Percentiles rank a stretch among this genome's conserved stretches.
phyloP scores from a whole-genome alignment of 2,113 vertebrate species.

The Rhabdornis inornatus region DNA sequence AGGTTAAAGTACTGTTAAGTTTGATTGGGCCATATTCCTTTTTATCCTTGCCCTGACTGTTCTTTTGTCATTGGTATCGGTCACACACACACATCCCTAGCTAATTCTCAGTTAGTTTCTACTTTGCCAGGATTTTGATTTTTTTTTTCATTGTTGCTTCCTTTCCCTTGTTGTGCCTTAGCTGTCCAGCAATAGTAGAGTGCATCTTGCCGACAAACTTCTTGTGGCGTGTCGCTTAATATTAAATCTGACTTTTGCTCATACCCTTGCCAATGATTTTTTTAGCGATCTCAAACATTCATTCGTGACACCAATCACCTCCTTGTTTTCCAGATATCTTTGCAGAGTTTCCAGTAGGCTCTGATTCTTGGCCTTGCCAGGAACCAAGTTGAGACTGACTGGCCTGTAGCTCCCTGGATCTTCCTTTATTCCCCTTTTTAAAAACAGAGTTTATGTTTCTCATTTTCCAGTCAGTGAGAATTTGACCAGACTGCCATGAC shows the following conservation, averaged over 20 bases:
- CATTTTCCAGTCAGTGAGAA: not conserved
- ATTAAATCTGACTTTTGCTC: not conserved
- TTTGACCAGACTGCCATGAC: not conserved
- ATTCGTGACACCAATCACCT: not conserved
- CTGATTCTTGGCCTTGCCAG: not conserved
- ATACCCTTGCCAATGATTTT: not conserved
- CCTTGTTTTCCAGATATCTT: not conserved
- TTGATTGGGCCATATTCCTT: not conserved
- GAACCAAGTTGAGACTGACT: not conserved
- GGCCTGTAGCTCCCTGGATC: not conserved
- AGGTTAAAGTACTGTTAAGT: not conserved
- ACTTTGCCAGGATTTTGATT: not conserved
- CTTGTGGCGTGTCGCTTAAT: fast-evolving
- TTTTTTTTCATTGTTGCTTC: not conserved
- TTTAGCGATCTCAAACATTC: not conserved
- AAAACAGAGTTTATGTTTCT: not conserved
- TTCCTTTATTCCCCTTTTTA: not conserved
- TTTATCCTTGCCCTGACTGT: not conserved
- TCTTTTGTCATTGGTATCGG: not conserved
- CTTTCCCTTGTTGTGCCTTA: not conserved
- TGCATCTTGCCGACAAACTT: not conserved
- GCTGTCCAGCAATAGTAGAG: not conserved
- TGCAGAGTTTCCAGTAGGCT: not conserved
- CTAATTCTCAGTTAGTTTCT: not conserved
- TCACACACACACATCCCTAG: not conserved